Conservation (phyloP, 2,113 vertebrate genomes). For the Forbesichthys agassizii region DNA sequence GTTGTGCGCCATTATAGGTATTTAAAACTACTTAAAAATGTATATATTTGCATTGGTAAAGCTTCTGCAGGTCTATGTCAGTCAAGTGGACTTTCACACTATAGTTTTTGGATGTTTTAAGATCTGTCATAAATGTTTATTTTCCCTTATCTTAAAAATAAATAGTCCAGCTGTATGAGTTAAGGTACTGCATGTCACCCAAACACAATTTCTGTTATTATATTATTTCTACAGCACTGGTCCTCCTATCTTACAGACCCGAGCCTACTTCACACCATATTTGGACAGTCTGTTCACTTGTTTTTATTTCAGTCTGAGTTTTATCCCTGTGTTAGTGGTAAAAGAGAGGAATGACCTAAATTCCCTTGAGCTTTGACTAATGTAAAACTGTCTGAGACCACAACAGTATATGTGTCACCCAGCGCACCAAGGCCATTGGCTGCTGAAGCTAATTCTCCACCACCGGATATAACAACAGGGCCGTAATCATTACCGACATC, state of each 20-base stretch:
- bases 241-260: background rate
- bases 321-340: background rate
- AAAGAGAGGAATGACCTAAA: conserved; percentile 36
- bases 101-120: conserved; percentile 25
- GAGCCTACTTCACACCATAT: background rate
- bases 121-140: conserved; percentile 27
- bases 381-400: conserved; percentile 48
- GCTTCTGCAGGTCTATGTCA: conserved; percentile 20
- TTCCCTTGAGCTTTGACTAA: conserved; percentile 38
- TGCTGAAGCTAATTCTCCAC: conserved; percentile 50
- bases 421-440: conserved; percentile 35
- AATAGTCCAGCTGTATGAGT: background rate
- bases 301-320: conserved; percentile 10
- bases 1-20: conserved; percentile 9
- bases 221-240: background rate
- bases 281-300: background rate
- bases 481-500: conserved; percentile 54
- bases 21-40: conserved; percentile 29
- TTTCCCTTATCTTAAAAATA: background rate
- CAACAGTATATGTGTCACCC: conserved; percentile 34
- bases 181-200: background rate
- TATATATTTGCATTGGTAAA: conserved; percentile 29
- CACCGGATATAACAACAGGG: conserved; percentile 47
- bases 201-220: background rate
- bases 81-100: conserved; percentile 15